Conservation (phyloP, 2,888 invertebrate genomes). For the Embidobia sp. region DNA sequence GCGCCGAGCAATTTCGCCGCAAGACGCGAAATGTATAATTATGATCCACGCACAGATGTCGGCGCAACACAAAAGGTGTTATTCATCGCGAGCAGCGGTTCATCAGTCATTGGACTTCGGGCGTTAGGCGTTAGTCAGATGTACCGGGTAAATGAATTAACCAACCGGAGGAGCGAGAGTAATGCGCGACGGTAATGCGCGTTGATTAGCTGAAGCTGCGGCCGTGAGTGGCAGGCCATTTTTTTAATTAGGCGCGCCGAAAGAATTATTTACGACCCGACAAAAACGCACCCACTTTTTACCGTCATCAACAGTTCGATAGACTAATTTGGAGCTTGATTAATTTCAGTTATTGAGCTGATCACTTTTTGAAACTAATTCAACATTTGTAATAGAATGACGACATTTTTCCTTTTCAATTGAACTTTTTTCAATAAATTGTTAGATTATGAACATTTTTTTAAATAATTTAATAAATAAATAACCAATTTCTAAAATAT, state of each 20-base stretch:
- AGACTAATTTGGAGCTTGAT: not conserved
- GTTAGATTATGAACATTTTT: too few relatives aligned
- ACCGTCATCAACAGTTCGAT: conserved; percentile 13
- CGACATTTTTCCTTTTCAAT: too few relatives aligned
- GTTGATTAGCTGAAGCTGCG: too few relatives aligned
- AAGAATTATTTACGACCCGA: too few relatives aligned
- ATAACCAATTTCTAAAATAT: too few relatives aligned
- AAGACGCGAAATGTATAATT: conserved; percentile 59
- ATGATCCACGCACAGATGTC: conserved; percentile 46
- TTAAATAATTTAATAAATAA: too few relatives aligned
- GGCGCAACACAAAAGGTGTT: conserved; percentile 22
- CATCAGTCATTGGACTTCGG: conserved; percentile 39
- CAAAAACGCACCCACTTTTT: too few relatives aligned
- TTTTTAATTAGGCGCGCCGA: too few relatives aligned
- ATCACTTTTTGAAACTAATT: too few relatives aligned
- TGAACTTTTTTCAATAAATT: too few relatives aligned
- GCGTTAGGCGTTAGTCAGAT: conserved; percentile 36
- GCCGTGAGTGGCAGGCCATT: too few relatives aligned
- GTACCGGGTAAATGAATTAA: conserved; percentile 10
- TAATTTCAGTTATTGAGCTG: conserved; percentile 1
- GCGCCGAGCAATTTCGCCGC: conserved; percentile 49
- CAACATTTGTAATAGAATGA: too few relatives aligned
- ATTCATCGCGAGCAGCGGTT: conserved; percentile 45
- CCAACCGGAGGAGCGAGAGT: not conserved
- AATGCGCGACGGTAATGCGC: not conserved